Conservation (phyloP, 2,113 vertebrate genomes). For the Arenaria interpres region DNA sequence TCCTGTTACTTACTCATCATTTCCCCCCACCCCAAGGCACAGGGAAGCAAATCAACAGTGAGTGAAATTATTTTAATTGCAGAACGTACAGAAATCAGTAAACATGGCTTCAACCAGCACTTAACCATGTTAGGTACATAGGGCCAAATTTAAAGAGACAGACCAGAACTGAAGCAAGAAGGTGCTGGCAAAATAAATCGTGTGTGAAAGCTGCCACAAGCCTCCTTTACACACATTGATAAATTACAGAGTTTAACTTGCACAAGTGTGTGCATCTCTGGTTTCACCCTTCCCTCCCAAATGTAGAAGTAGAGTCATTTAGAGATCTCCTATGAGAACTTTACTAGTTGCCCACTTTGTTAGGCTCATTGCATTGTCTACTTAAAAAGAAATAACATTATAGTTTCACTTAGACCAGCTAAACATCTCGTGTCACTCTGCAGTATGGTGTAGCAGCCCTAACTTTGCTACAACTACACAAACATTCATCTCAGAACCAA, state of each 20-base stretch:
- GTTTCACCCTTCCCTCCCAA: background rate
- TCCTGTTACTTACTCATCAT: background rate
- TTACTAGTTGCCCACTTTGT: background rate
- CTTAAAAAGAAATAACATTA: background rate
- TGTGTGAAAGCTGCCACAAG: background rate
- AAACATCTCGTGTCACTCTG: background rate
- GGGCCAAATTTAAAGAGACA: background rate
- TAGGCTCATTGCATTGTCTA: background rate
- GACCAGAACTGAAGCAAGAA: background rate
- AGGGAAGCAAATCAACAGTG: background rate
- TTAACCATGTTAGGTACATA: background rate
- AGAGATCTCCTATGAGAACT: background rate
- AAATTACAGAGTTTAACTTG: background rate
- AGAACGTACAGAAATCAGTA: background rate
- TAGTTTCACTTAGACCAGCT: background rate
- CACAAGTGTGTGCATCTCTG: background rate
- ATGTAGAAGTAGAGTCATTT: background rate
- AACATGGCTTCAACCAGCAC: background rate
- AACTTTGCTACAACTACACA: background rate
- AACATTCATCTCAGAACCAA: background rate
- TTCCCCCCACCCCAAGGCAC: accelerated
- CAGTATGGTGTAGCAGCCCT: background rate
- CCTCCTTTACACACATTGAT: background rate
- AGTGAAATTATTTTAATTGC: background rate
- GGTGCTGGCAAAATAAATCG: background rate